Evolutionary conservation across 2,113 vertebrate genomes (phyloP).

Genomic region (Aphyosemion australe): DNA sequence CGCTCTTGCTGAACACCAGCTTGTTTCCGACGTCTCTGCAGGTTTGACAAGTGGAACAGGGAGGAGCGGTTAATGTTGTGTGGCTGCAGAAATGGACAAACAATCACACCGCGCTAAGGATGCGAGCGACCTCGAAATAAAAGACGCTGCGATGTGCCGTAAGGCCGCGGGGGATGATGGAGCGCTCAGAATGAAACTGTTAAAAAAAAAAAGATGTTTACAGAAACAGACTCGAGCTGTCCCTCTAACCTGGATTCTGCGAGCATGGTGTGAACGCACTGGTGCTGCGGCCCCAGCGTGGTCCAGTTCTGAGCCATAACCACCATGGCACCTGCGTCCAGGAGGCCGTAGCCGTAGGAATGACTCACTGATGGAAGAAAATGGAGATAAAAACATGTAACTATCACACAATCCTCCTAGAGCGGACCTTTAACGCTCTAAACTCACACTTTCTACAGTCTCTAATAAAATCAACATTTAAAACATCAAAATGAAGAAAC

Average conservation of each 20-base stretch:
- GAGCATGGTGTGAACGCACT: slow-evolving; percentile 89
- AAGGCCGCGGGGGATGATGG: slow-evolving; percentile 22
- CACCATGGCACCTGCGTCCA: slow-evolving; percentile 94
- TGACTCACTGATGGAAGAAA: slow-evolving; percentile 88
- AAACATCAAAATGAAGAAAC: neutral
- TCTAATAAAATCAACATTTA: neutral
- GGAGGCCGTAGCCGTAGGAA: slow-evolving; percentile 92
- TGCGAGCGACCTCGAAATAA: slow-evolving; percentile 7
- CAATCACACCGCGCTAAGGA: slow-evolving; percentile 29
- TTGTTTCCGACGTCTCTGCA: slow-evolving; percentile 89
- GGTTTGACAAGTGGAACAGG: slow-evolving; percentile 35
- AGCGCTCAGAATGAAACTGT: slow-evolving; percentile 18
- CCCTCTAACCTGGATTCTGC: slow-evolving; percentile 84
- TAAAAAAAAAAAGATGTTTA: no score
- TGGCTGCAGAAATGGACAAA: slow-evolving; percentile 42
- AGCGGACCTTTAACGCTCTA: neutral
- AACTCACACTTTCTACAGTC: neutral
- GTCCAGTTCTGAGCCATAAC: slow-evolving; percentile 93
- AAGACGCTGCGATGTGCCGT: slow-evolving; percentile 19
- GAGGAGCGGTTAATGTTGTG: slow-evolving; percentile 58
- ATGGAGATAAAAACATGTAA: neutral
- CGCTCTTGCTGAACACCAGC: slow-evolving; percentile 86
- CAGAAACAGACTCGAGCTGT: slow-evolving; percentile 8
- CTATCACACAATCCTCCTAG: neutral
- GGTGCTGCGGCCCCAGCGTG: slow-evolving; percentile 86